Percentiles rank a stretch among this genome's conserved stretches.
These are phyloP conservation scores for Yponomeuta malinellus DNA, from an alignment of 2,888 invertebrate genomes.

Conservation along the genomic window DNA sequence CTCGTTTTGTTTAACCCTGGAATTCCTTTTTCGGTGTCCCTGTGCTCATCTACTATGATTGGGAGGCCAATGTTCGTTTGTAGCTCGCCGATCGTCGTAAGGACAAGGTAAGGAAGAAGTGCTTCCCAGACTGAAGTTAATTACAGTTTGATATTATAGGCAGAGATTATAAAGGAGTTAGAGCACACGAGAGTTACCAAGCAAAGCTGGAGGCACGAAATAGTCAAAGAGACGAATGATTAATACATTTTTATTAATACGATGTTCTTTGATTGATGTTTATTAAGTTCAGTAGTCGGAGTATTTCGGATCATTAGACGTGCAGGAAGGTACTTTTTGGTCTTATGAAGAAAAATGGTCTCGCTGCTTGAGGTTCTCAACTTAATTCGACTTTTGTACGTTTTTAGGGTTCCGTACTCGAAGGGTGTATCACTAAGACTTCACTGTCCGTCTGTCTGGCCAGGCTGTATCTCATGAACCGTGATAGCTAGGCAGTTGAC, in stretches of 20 bases:
- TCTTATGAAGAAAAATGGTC: conserved; percentile 72
- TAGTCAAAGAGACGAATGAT: conserved; percentile 54
- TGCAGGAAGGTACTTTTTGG: conserved; percentile 37
- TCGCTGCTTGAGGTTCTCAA: conserved; percentile 58
- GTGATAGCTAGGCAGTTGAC: too few species aligned
- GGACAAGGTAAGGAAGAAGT: too few species aligned
- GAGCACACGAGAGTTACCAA: background rate
- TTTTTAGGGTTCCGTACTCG: conserved; percentile 25
- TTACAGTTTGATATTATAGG: background rate
- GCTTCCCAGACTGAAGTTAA: too few species aligned
- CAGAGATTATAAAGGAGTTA: background rate
- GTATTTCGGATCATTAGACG: conserved; percentile 69
- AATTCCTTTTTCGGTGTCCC: conserved; percentile 4
- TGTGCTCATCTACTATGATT: background rate
- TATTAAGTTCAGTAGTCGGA: conserved; percentile 73
- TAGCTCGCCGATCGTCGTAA: background rate
- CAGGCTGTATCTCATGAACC: too few species aligned
- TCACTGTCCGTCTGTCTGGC: too few species aligned
- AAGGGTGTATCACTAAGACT: too few species aligned
- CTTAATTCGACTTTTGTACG: conserved; percentile 64
- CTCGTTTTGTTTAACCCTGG: conserved; percentile 44
- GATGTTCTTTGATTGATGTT: conserved; percentile 70
- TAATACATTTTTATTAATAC: conserved; percentile 68
- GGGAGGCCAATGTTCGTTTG: background rate
- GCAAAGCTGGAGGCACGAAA: conserved; percentile 45